Evolutionary conservation across 2,888 invertebrate genomes (phyloP), one percentile per base, ranked within the genome.

Genomic region (Drosophila conformis): DNA sequence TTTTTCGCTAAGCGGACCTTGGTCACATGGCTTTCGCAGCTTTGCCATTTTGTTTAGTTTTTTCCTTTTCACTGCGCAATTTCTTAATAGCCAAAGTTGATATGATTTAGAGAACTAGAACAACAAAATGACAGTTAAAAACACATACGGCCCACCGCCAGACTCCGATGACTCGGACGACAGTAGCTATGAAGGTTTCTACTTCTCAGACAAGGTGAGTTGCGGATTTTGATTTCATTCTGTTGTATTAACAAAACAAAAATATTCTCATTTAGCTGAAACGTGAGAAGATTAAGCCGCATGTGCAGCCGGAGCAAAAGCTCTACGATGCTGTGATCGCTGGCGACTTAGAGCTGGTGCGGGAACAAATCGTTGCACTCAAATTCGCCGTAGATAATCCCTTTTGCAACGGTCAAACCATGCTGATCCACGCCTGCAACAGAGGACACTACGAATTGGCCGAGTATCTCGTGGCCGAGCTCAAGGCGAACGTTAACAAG

Each of bases 91-190:
- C 10, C 25, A 1, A 46, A 25, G 10, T 36, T 58, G n/a, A 27
- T 49, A 63, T 78, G 53, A 51, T 52, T 51, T 74, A 36, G 31
- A 29, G 2, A 27, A 15, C 57, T 68, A 33, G 33, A 36, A 18
- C 8, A 49, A 25, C 8, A 76, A 27, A 69, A 90, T 80, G 78
- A 33, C 56, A 21, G 52, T 35, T 11, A 42, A 53, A 11, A 29
- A 25, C 38, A 11, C 15, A 2, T 92, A 90, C 56, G 73, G 92
- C 0, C 86, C 88, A 33, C 93, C 92, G 33, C 82, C 82, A 21
- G 84, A 88, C 33, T 84, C 89, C 0, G 92, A 92, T 66, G 92
- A 92, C 69, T 92, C 93, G 0, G 92, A 93, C 27, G 91, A 87
- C 54, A 78, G 82, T 36, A 80, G 84, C 72, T 93, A 93, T 59